phyloP scores from a whole-genome alignment of 1,140 invertebrate species.

The Xylocopa sonorina region DNA sequence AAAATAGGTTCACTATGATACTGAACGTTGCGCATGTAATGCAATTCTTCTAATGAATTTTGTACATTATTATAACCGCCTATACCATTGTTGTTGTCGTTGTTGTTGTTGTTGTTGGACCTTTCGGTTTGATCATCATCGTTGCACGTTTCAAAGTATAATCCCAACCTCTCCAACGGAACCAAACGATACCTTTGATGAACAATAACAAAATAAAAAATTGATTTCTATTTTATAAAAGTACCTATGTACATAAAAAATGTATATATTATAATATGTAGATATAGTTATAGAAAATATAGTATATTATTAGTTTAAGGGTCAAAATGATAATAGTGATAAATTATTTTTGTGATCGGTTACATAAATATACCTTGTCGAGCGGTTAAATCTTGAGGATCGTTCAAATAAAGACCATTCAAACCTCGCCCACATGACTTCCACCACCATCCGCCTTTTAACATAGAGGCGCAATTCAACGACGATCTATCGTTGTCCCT shows the following conservation, averaged over 20 bases:
- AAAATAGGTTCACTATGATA: not conserved
- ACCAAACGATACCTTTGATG: conserved; percentile 92
- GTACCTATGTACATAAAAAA: too few relatives aligned
- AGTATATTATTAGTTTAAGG: too few relatives aligned
- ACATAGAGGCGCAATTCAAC: conserved; percentile 94
- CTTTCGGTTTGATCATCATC: conserved; percentile 95
- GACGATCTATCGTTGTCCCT: conserved; percentile 95
- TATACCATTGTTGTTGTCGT: conserved; percentile 40
- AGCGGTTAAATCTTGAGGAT: conserved; percentile 93
- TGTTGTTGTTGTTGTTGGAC: conserved; percentile 83
- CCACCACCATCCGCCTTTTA: conserved; percentile 98
- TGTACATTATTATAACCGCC: not conserved
- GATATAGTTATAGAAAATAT: too few relatives aligned
- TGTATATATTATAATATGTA: too few relatives aligned
- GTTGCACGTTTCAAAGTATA: conserved; percentile 93
- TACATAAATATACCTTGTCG: conserved; percentile 86
- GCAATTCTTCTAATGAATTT: not conserved
- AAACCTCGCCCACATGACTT: conserved; percentile 94
- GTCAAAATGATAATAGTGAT: too few relatives aligned
- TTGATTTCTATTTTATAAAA: too few relatives aligned
- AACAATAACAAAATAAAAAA: not conserved
- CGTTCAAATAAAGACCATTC: conserved; percentile 93
- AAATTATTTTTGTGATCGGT: too few relatives aligned
- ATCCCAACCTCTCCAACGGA: conserved; percentile 96
- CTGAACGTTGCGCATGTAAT: not conserved